Evolutionary conservation across 2,797 vertebrate genomes (phyloP).

Genomic region (Melanotaenia maccullochi): DNA sequence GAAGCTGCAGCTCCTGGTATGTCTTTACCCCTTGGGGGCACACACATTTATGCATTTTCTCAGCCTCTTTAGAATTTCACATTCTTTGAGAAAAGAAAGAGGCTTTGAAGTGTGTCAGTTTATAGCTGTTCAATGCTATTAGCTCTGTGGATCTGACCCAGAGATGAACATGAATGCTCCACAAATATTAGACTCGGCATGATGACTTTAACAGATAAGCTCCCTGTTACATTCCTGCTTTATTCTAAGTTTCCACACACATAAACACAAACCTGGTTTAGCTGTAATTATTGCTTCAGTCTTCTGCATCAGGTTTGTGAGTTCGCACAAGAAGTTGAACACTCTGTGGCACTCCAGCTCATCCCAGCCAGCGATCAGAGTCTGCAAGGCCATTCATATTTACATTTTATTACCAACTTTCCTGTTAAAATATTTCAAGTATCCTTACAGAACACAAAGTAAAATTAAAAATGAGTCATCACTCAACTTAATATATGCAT

Average conservation of each 20-base stretch:
- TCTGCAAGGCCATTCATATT: conserved; percentile 72
- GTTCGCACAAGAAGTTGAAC: conserved; percentile 87
- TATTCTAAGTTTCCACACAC: not conserved
- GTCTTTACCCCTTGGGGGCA: conserved; percentile 76
- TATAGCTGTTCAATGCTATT: not conserved
- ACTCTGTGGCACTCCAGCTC: conserved; percentile 90
- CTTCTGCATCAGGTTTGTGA: conserved; percentile 83
- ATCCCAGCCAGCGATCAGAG: conserved; percentile 92
- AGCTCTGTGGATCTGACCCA: not conserved
- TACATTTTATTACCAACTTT: not conserved
- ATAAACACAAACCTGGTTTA: conserved; percentile 82
- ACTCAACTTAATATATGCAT: not conserved
- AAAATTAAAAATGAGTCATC: not conserved
- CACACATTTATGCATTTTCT: not conserved
- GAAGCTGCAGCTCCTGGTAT: conserved; percentile 86
- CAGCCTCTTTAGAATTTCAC: not conserved
- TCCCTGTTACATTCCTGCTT: not conserved
- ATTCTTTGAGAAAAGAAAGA: not conserved
- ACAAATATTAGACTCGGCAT: not conserved
- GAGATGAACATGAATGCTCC: not conserved
- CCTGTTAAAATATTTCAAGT: not conserved
- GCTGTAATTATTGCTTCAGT: conserved; percentile 81
- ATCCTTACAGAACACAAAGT: not conserved
- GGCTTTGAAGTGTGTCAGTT: not conserved
- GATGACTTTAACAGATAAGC: not conserved